phyloP scores from a whole-genome alignment of 1,140 invertebrate genomes.

The Harpegnathos saltator region DNA sequence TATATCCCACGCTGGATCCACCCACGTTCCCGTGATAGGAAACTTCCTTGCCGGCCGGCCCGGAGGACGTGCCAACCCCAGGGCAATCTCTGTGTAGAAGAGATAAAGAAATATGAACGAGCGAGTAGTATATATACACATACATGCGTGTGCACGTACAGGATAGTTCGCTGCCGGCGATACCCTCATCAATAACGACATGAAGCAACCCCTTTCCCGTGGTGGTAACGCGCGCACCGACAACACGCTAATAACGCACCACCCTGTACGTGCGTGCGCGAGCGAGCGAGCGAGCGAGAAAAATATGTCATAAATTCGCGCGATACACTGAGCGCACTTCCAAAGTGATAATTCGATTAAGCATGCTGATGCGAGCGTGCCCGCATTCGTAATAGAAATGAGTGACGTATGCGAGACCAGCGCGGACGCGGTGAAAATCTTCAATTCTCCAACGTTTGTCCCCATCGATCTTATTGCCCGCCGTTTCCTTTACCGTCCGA shows the following conservation, averaged over 20 bases:
- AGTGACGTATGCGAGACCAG: constrained; percentile 18
- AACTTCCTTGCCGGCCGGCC: constrained; percentile 82
- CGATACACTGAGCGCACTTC: constrained; percentile 22
- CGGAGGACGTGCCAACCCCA: constrained; percentile 82
- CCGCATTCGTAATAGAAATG: constrained; percentile 35
- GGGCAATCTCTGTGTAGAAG: constrained; percentile 81
- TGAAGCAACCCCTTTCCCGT: too few species aligned
- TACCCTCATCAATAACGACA: too few species aligned
- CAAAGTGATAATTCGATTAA: constrained; percentile 38
- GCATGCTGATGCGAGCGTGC: constrained; percentile 21
- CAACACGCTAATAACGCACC: too few species aligned
- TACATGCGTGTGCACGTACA: neutral
- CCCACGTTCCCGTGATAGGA: constrained; percentile 82
- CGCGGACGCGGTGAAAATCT: neutral
- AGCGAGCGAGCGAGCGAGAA: neutral
- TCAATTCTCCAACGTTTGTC: constrained; percentile 1
- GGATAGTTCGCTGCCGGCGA: too few species aligned
- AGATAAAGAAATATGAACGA: constrained; percentile 22
- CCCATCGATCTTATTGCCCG: neutral
- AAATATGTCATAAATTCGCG: constrained; percentile 49
- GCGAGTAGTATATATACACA: neutral
- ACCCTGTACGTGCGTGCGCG: neutral
- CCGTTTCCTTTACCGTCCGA: too few species aligned
- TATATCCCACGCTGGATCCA: constrained; percentile 81
- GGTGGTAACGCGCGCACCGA: too few species aligned